Evolutionary conservation across 1,140 invertebrate species (phyloP).

Genomic region (Cheumatopsyche charites): DNA sequence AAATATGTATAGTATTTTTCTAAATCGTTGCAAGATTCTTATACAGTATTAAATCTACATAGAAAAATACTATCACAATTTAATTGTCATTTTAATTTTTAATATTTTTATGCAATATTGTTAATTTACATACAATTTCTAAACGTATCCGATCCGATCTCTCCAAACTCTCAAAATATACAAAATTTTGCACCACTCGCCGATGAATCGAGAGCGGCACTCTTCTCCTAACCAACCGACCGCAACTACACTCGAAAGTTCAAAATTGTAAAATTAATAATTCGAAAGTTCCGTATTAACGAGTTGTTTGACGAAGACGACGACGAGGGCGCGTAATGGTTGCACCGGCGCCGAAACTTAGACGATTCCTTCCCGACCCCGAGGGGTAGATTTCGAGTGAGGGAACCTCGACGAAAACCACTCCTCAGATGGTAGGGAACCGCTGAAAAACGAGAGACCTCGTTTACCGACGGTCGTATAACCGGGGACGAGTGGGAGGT

Average conservation of each 20-base stretch:
- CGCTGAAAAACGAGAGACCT: slow-evolving; percentile 4
- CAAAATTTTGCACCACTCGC: too few relatives aligned
- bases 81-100: too few relatives aligned
- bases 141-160: too few relatives aligned
- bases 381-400: neutral
- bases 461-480: neutral
- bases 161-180: too few relatives aligned
- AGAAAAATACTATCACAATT: too few relatives aligned
- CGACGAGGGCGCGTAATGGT: slow-evolving; percentile 6
- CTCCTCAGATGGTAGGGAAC: neutral
- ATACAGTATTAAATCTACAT: too few relatives aligned
- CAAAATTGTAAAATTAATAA: slow-evolving; percentile 26
- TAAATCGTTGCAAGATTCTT: too few relatives aligned
- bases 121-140: too few relatives aligned
- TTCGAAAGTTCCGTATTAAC: slow-evolving; percentile 19
- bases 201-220: neutral
- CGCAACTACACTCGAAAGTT: neutral
- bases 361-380: neutral
- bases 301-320: slow-evolving; percentile 19
- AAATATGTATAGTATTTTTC: too few relatives aligned
- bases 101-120: too few relatives aligned
- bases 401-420: neutral
- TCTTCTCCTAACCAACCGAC: too few relatives aligned
- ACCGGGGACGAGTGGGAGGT: too few relatives aligned
- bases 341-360: slow-evolving; percentile 11